Evolutionary conservation across 2,113 vertebrate genomes (phyloP).

Genomic region (Indri indri): DNA sequence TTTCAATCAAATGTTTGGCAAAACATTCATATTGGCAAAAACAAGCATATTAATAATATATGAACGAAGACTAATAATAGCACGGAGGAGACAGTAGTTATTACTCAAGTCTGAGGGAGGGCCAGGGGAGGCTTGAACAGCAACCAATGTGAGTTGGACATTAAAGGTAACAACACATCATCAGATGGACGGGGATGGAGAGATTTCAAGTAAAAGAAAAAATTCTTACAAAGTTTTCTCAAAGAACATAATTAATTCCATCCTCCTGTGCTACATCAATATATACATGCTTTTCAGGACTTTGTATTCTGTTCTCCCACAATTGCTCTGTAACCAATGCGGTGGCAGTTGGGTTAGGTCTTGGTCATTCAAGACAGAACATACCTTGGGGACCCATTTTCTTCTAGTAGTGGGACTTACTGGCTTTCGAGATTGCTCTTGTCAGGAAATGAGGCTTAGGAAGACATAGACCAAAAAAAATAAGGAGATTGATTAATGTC

Average conservation of each 20-base stretch:
- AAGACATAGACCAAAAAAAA: not conserved
- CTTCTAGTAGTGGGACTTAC: not conserved
- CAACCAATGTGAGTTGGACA: not conserved
- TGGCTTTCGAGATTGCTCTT: not conserved
- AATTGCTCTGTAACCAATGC: not conserved
- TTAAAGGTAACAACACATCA: not conserved
- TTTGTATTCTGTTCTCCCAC: not conserved
- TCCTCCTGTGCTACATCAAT: not conserved
- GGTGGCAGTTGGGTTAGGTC: not conserved
- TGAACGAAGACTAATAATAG: not conserved
- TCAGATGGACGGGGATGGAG: not conserved
- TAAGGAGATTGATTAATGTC: not conserved
- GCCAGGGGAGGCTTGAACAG: not conserved
- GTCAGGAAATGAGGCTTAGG: not conserved
- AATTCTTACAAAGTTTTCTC: not conserved
- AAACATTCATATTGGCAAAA: not conserved
- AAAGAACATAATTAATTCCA: not conserved
- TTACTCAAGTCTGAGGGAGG: not conserved
- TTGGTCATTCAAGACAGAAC: not conserved
- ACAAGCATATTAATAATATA: not conserved
- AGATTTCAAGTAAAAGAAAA: not conserved
- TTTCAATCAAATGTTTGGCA: not conserved
- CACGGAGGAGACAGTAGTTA: not conserved
- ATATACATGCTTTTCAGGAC: not conserved
- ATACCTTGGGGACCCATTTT: not conserved